Conservation (phyloP, 2,797 vertebrate genomes). For the Dicrostonyx torquatus region DNA sequence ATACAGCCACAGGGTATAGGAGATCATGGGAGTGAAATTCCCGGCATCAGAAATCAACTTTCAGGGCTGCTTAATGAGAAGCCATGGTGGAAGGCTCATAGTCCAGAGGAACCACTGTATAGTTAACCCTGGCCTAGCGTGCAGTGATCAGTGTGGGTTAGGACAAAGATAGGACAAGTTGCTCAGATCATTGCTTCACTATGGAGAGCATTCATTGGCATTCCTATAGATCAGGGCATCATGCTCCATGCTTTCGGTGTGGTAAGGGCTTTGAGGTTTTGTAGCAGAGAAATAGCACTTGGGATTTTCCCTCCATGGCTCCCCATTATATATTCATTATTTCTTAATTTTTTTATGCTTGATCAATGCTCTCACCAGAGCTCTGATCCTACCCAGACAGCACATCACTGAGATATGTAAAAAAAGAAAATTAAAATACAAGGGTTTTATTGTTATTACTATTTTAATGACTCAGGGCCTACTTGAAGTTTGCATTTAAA, state of each 20-base stretch:
- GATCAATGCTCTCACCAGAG: constrained; percentile 48
- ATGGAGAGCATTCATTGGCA: constrained; percentile 23
- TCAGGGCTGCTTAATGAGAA: not conserved
- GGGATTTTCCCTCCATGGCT: constrained; percentile 19
- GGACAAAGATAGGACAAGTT: not conserved
- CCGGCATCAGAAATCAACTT: not conserved
- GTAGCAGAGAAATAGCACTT: not conserved
- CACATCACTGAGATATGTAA: constrained; percentile 79
- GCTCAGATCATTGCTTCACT: not conserved
- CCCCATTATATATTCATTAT: constrained; percentile 60
- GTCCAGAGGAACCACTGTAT: not conserved
- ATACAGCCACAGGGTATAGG: not conserved
- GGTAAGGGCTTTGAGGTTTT: not conserved
- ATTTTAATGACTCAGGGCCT: constrained; percentile 77
- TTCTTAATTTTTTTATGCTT: constrained; percentile 64
- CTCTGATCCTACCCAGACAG: constrained; percentile 76
- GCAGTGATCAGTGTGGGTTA: not conserved
- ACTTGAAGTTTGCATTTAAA: constrained; percentile 87
- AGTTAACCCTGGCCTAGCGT: not conserved
- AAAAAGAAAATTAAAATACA: constrained; percentile 84
- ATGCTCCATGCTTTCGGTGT: constrained; percentile 1
- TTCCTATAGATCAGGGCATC: not conserved
- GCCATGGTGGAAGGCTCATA: not conserved
- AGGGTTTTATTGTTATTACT: constrained; percentile 72
- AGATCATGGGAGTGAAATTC: constrained; percentile 57